Percentiles rank a stretch among this genome's conserved stretches.
Evolutionary conservation across 2,797 vertebrate species (phyloP).

Genomic region (Mus spretus): DNA sequence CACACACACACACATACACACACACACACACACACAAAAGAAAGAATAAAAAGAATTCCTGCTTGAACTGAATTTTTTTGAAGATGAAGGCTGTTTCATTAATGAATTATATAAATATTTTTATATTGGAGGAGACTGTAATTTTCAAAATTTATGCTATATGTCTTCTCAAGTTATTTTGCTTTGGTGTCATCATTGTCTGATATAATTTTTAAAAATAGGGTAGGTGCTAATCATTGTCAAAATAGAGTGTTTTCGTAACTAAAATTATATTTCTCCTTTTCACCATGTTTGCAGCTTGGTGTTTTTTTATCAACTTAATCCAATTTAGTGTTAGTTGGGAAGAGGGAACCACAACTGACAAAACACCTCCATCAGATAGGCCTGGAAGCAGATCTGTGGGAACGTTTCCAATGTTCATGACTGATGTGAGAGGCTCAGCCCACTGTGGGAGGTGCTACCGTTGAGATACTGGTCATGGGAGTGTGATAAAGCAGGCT

Average conservation of each 20-base stretch:
- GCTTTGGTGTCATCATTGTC: not conserved
- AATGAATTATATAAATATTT: not conserved
- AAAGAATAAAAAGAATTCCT: not conserved
- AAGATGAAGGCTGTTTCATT: not conserved
- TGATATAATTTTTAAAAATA: not conserved
- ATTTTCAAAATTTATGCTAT: constrained; percentile 8
- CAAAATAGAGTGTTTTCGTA: constrained; percentile 54
- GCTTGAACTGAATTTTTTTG: not conserved
- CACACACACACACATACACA: fast-evolving
- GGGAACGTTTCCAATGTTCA: not conserved
- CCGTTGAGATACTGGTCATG: not conserved
- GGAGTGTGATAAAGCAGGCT: not conserved
- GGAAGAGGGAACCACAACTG: not conserved
- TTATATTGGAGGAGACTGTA: fast-evolving
- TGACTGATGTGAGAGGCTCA: not conserved
- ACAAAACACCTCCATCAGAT: not conserved
- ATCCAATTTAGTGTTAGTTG: not conserved
- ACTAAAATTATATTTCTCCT: not conserved
- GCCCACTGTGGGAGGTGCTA: not conserved
- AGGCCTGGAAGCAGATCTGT: not conserved
- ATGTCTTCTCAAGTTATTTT: not conserved
- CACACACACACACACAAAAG: not conserved
- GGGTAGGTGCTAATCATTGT: not conserved
- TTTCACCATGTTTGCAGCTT: not conserved
- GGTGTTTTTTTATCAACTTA: not conserved